A percentile compares a stretch with the other conserved stretches of the same genome.
These are phyloP conservation scores for Hirudo medicinalis DNA, from an alignment of 1,140 invertebrate genomes.

Conservation along the genomic window DNA sequence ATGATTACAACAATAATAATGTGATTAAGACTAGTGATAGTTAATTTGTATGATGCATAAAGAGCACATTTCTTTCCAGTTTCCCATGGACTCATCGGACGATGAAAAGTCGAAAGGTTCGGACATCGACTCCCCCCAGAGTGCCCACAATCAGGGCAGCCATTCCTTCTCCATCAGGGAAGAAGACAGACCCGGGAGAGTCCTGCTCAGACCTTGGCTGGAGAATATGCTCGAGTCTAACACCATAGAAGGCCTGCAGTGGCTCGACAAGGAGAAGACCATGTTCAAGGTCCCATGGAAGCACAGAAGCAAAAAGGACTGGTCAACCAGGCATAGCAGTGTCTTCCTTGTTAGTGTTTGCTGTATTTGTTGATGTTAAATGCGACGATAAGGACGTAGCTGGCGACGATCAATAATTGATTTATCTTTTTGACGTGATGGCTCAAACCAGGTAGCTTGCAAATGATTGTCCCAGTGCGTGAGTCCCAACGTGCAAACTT, in stretches of 20 bases:
- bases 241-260: slow-evolving; percentile 10
- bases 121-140: too few relatives aligned
- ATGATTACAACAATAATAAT: too few relatives aligned
- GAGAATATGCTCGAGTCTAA: slow-evolving; percentile 11
- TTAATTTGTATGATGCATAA: too few relatives aligned
- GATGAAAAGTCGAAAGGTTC: too few relatives aligned
- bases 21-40: too few relatives aligned
- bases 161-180: neutral
- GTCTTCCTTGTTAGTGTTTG: slow-evolving; percentile 11
- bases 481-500: too few relatives aligned
- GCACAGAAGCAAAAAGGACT: slow-evolving; percentile 18
- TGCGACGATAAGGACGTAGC: neutral
- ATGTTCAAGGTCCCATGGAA: slow-evolving; percentile 16
- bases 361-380: neutral
- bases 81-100: too few relatives aligned
- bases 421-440: neutral
- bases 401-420: too few relatives aligned
- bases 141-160: too few relatives aligned
- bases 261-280: slow-evolving; percentile 12
- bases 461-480: too few relatives aligned
- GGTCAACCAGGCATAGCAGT: slow-evolving; percentile 10
- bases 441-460: too few relatives aligned
- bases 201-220: slow-evolving; percentile 11
- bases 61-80: too few relatives aligned
- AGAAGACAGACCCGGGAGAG: neutral